A percentile compares a stretch with the other conserved stretches of the same genome.
These are phyloP conservation scores for Passer montanus DNA, from an alignment of 2,113 vertebrate genomes.

Conservation along the genomic window DNA sequence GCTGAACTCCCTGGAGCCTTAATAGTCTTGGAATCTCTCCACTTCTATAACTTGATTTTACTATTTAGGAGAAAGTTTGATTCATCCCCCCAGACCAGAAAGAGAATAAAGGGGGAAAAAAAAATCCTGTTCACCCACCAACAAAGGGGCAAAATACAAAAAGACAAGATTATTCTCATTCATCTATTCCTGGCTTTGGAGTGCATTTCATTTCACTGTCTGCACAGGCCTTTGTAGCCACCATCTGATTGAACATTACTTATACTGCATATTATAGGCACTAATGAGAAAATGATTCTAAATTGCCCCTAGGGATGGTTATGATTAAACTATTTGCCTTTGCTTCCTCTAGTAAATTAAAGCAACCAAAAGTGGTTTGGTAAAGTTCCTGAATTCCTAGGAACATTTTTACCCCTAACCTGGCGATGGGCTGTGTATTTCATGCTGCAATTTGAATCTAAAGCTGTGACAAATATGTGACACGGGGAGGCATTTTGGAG, in stretches of 20 bases:
- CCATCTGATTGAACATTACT: constrained; percentile 69
- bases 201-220: constrained; percentile 10
- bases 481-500: neutral
- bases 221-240: constrained; percentile 50
- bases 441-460: constrained; percentile 69
- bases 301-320: constrained; percentile 78
- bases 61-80: constrained; percentile 15
- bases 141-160: neutral
- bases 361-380: constrained; percentile 24
- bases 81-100: neutral
- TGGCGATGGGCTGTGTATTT: constrained; percentile 68
- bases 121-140: neutral
- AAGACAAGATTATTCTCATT: constrained; percentile 23
- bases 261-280: constrained; percentile 61
- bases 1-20: constrained; percentile 10
- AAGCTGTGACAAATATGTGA: constrained; percentile 38
- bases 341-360: constrained; percentile 77
- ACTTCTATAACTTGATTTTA: constrained; percentile 33
- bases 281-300: constrained; percentile 82
- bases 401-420: constrained; percentile 13
- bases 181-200: constrained; percentile 18
- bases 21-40: constrained; percentile 3
- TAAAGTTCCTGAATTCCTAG: constrained; percentile 40
- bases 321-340: constrained; percentile 82
- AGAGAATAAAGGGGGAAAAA: fast-evolving